Percentiles rank a stretch among this genome's conserved stretches.
phyloP scores from a whole-genome alignment of 2,888 invertebrate genomes.

The Dione juno region DNA sequence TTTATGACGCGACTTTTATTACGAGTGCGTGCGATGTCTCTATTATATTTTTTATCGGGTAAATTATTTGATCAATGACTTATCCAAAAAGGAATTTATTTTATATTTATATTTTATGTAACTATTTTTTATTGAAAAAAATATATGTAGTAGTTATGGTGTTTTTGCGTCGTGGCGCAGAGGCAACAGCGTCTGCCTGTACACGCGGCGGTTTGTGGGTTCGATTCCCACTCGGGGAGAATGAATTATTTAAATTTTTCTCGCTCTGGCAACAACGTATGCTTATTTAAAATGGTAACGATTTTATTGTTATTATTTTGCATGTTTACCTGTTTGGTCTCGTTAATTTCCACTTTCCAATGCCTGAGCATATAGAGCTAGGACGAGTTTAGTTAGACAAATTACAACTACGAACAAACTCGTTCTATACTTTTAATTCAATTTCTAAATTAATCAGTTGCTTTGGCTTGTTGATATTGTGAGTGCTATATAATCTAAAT shows the following conservation, averaged over 20 bases:
- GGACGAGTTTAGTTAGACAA: not conserved
- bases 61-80: constrained; percentile 74
- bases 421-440: not conserved
- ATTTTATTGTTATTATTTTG: not conserved
- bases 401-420: not conserved
- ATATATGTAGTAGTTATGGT: no score
- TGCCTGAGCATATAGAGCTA: not conserved
- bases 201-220: no score
- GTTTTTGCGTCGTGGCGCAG: no score
- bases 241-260: no score
- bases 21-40: constrained; percentile 83
- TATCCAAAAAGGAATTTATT: constrained; percentile 64
- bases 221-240: no score
- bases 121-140: not conserved
- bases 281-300: not conserved
- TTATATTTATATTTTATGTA: no score
- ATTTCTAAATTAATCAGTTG: not conserved
- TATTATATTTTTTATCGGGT: constrained; percentile 79
- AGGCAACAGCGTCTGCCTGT: no score
- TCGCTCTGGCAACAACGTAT: not conserved
- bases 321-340: not conserved
- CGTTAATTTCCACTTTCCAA: not conserved
- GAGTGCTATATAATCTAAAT: not conserved
- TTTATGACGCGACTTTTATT: constrained; percentile 83
- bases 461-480: not conserved